Evolutionary conservation across 2,113 vertebrate genomes (phyloP), one percentile per base, ranked within the genome.

Genomic region (Mungos mungo): DNA sequence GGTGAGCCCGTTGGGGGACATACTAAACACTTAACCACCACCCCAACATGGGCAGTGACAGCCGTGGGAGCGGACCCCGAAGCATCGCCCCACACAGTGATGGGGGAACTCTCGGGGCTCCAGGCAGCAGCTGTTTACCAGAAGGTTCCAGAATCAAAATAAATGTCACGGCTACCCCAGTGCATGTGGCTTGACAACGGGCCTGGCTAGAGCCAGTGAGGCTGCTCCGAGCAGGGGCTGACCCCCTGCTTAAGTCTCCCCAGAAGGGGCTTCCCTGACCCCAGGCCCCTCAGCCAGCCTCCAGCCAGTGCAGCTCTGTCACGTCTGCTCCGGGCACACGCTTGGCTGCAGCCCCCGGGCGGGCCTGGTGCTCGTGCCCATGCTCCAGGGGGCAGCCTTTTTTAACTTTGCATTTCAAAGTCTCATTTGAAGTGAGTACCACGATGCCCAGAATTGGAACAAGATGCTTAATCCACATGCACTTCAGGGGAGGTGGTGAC

Each of bases 341-440:
- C 23, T 2, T 3, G 33, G 47, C 90, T 35, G 9, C 15, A 12
- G 45, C 92, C 86, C 77, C 54, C 71, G 92, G 95, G 83, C 96
- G 97, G 95, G 95, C 97, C 85, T 69, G 27, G 69, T 3, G 0
- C 15, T 0, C 18, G 65, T 13, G 3, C 83, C 45, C 25, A 1
- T 25, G 35, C 23, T 33, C 52, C 72, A 74, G 86, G 72, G 92
- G 88, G 82, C 89, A 93, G 52, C 41, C 50, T 79, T 71, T 95
- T 93, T 66, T 85, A 89, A 69, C 91, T 96, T 38, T 74, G 77
- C 35, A 16, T 86, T 93, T 97, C 95, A 93, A 2, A 95, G 93
- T 31, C 60, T 65, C 77, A 57, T 93, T 92, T 95, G 92, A 74
- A 93, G 68, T 60, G 14, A 93, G 21, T 83, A 45, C 27, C 74